Base-by-base conservation (phyloP, 1,140 invertebrate genomes). In the Idris sp. region DNA sequence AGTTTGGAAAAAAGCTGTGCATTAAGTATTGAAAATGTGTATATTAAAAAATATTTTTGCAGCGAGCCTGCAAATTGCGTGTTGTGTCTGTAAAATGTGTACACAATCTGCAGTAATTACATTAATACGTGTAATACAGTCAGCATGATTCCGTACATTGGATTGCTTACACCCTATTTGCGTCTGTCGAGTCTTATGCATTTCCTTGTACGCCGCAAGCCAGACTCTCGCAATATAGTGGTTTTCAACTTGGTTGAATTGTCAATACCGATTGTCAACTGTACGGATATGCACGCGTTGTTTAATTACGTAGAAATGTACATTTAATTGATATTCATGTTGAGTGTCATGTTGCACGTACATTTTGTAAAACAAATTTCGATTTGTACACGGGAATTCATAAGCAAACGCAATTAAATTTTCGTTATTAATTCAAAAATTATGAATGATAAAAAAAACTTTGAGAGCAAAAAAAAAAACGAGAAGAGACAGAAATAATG, bases 91-190 rank as follows among this genome's bases (percentile, higher is more conserved):
- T 31, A 30, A 48, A 58, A 31, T 14, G 22, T 44, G n/a, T 15
- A 11, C 22, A 16, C 38, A 44, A 44, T 4, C 22, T 35, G 13
- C 19, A 30, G 49, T 56, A 67, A 67, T 67, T 67, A 33, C 49
- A 53, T 67, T 67, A 56, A 56, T 48, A 40, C 40, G 25, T 38
- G 49, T 56, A 48, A 67, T 41, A 10, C 41, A 48, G 41, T 67
- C 49, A 56, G 41, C 49, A 31, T 56, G 49, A 56, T 56, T 67
- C 41, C 38, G 51, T 48, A 48, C 62, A 56, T 67, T 31, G 61
- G 61, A 54, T 65, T 65, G 48, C 40, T 65, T 67, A 67, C 49
- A 67, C 62, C 41, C 62, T 67, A 67, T 67, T 67, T 54, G 49
- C 41, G 62, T 67, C 49, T 56, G 38, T 16, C 25, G 62, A 56